Conservation (phyloP, 2,113 vertebrate species). For the Melanotaenia duboulayi region DNA sequence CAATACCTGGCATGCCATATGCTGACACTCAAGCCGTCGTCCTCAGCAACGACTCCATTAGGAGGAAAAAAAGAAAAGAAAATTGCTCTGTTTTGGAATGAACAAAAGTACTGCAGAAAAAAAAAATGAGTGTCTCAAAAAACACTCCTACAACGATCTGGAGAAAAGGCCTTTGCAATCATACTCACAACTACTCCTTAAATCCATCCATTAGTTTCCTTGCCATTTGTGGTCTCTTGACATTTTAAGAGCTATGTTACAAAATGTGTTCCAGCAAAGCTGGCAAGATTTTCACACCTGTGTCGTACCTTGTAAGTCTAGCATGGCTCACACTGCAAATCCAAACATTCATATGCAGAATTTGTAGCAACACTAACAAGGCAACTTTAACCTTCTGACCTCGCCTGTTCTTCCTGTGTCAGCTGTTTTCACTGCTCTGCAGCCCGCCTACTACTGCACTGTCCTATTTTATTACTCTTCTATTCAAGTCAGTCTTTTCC, state of each 20-base stretch:
- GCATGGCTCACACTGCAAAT: not conserved
- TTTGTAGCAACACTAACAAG: constrained; percentile 47
- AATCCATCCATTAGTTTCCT: constrained; percentile 62
- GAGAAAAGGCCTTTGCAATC: no score
- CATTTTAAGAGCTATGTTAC: constrained; percentile 8
- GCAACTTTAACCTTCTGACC: constrained; percentile 54
- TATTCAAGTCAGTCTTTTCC: constrained; percentile 23
- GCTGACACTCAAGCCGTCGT: constrained; percentile 6
- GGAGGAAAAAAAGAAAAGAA: not conserved
- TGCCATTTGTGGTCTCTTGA: constrained; percentile 39
- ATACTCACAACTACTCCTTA: constrained; percentile 17
- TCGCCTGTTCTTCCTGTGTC: constrained; percentile 51
- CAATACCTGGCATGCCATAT: not conserved
- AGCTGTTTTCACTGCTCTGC: constrained; percentile 58
- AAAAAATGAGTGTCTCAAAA: constrained; percentile 3
- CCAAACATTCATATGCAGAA: not conserved
- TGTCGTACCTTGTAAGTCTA: not conserved
- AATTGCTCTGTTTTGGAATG: not conserved
- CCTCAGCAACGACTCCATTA: constrained; percentile 11
- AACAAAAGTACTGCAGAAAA: constrained; percentile 20
- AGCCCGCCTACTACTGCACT: constrained; percentile 30
- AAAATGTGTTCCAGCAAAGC: no score
- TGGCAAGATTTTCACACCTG: not conserved
- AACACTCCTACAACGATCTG: no score
- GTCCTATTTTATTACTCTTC: constrained; percentile 16